Evolutionary conservation across 1,140 invertebrate genomes (phyloP).

Genomic region (Zophobas atratus): DNA sequence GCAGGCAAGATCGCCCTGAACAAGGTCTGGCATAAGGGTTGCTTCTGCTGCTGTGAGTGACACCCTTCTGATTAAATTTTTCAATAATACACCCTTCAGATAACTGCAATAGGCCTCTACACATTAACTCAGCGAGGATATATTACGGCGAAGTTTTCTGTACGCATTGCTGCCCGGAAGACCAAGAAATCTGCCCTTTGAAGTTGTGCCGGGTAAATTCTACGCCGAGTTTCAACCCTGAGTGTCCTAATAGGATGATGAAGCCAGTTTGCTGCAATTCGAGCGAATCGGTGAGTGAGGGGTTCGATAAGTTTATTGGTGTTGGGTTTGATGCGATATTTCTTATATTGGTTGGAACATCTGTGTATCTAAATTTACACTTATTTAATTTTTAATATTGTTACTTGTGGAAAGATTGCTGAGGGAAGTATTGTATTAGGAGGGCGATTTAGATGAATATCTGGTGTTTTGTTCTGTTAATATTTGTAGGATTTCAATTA

Average conservation of each 20-base stretch:
- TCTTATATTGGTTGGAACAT: too few species aligned
- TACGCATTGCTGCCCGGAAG: slow-evolving; percentile 52
- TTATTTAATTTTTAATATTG: too few species aligned
- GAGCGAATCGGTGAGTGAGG: slow-evolving; percentile 19
- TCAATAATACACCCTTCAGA: slow-evolving; percentile 53
- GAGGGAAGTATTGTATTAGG: too few species aligned
- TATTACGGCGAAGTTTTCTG: slow-evolving; percentile 67
- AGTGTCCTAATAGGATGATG: slow-evolving; percentile 16
- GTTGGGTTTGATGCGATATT: too few species aligned
- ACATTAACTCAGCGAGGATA: slow-evolving; percentile 63
- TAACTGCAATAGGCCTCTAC: slow-evolving; percentile 65
- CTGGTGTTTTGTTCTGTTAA: too few species aligned
- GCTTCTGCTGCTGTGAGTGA: slow-evolving; percentile 68
- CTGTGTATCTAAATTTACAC: too few species aligned
- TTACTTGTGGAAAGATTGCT: too few species aligned
- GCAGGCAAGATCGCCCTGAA: slow-evolving; percentile 67
- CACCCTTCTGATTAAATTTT: slow-evolving; percentile 14
- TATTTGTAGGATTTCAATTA: too few species aligned
- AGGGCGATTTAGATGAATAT: too few species aligned
- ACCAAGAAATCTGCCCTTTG: slow-evolving; percentile 47
- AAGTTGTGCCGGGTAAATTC: slow-evolving; percentile 55
- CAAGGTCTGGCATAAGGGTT: slow-evolving; percentile 69
- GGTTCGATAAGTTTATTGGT: too few species aligned
- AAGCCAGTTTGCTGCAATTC: slow-evolving; percentile 18
- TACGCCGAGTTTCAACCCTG: slow-evolving; percentile 52